phyloP scores from a whole-genome alignment of 2,797 vertebrate genomes.

The Chloroceryle inda region DNA sequence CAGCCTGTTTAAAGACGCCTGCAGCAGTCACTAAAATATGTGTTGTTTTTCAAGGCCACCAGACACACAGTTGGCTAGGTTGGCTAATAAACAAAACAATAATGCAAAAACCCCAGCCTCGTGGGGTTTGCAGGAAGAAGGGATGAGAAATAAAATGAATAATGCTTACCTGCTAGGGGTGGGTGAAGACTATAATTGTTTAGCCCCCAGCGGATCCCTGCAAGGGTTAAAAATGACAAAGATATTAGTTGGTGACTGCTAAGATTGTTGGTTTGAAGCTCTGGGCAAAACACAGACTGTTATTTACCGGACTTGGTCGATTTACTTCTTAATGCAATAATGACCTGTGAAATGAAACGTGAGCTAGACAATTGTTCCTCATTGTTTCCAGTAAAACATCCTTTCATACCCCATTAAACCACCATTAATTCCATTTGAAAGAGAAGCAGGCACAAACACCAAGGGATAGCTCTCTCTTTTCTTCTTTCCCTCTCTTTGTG shows the following conservation, averaged over 20 bases:
- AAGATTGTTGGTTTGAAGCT: conserved; percentile 82
- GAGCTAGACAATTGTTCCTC: conserved; percentile 87
- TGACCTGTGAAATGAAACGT: conserved; percentile 90
- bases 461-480: conserved; percentile 50
- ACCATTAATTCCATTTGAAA: conserved; percentile 84
- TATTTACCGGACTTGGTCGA: conserved; percentile 89
- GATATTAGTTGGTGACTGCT: conserved; percentile 80
- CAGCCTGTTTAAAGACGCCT: conserved; percentile 82
- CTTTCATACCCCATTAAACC: conserved; percentile 88
- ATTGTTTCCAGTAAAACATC: conserved; percentile 86
- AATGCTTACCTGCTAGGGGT: conserved; percentile 83
- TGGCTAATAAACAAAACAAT: conserved; percentile 82
- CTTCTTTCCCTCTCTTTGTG: conserved; percentile 45
- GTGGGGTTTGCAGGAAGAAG: conserved; percentile 73
- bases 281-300: conserved; percentile 83
- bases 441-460: conserved; percentile 75
- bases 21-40: conserved; percentile 77
- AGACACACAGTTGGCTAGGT: conserved; percentile 75
- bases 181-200: conserved; percentile 82
- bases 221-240: conserved; percentile 85
- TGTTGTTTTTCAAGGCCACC: conserved; percentile 83
- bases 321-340: conserved; percentile 90
- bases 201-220: conserved; percentile 80
- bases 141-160: conserved; percentile 78
- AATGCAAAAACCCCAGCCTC: conserved; percentile 76